A percentile compares a stretch with the other conserved stretches of the same genome.
Conservation (phyloP, 30 jellyfish, hydroid and myxozoan genomes). For the Turritopsis dohrnii region DNA sequence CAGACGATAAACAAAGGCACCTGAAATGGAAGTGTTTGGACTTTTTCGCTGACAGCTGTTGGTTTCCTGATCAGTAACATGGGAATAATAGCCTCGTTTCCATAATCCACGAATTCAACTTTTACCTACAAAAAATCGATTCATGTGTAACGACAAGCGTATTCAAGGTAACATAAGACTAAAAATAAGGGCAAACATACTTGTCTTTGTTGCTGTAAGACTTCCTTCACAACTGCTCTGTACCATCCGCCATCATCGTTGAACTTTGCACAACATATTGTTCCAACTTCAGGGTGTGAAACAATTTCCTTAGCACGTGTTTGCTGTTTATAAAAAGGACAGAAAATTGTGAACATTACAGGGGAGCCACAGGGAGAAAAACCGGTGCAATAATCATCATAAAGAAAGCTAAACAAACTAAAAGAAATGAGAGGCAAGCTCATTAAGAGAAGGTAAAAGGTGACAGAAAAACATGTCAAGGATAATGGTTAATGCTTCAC, state of each 20-base stretch:
- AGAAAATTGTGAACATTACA: background rate
- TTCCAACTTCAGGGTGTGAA: slow-evolving; percentile 57
- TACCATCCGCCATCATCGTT: slow-evolving; percentile 59
- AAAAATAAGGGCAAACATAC: no score
- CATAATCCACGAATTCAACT: slow-evolving; percentile 73
- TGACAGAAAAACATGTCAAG: background rate
- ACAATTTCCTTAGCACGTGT: slow-evolving; percentile 73
- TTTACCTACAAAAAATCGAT: slow-evolving; percentile 44
- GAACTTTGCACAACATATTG: slow-evolving; percentile 57
- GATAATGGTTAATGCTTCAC: slow-evolving; percentile 6
- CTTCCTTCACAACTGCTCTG: slow-evolving; percentile 53
- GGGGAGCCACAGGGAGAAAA: no score
- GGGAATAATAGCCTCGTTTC: slow-evolving; percentile 49
- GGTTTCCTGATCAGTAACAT: slow-evolving; percentile 43
- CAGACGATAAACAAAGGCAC: no score
- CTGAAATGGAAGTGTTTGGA: slow-evolving; percentile 68
- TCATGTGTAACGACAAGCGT: no score
- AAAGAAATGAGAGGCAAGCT: no score
- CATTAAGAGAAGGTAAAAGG: no score
- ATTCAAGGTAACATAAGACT: no score
- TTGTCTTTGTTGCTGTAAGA: slow-evolving; percentile 47
- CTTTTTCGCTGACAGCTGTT: slow-evolving; percentile 44
- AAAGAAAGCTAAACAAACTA: no score
- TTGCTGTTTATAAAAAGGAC: slow-evolving; percentile 38
- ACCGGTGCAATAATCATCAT: no score